These are phyloP conservation scores for Apodemus sylvaticus DNA, from an alignment of 2,113 vertebrate genomes.

Conservation along the genomic window DNA sequence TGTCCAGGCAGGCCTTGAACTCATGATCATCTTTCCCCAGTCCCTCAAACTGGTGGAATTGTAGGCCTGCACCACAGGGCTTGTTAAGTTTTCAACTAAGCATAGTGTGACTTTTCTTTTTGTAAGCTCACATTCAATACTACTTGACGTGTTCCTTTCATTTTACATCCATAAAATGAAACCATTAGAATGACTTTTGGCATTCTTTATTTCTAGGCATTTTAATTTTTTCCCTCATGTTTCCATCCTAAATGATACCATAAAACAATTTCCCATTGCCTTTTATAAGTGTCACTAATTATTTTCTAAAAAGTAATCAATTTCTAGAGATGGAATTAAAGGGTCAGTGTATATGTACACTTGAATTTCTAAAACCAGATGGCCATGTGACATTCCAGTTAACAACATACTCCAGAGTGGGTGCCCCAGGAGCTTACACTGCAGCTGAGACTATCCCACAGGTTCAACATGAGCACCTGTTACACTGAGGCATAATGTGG, in stretches of 20 bases:
- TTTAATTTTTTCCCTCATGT: constrained; percentile 48
- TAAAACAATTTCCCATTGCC: constrained; percentile 24
- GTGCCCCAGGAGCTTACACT: not conserved
- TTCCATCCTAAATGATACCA: not conserved
- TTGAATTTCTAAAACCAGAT: constrained; percentile 15
- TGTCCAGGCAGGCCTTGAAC: not conserved
- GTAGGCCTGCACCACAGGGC: not conserved
- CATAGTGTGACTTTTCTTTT: not conserved
- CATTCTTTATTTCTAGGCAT: not conserved
- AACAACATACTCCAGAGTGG: not conserved
- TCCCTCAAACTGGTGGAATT: not conserved
- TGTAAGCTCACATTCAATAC: not conserved
- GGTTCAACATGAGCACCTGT: no score
- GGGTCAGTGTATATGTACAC: not conserved
- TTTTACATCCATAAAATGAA: constrained; percentile 9
- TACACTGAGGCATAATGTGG: not conserved
- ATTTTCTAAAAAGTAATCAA: constrained; percentile 20
- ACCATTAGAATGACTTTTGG: constrained; percentile 6
- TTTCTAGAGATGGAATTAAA: not conserved
- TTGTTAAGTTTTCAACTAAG: not conserved
- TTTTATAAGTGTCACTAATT: constrained; percentile 29
- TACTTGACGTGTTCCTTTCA: constrained; percentile 6
- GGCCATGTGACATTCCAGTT: not conserved
- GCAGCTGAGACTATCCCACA: not conserved
- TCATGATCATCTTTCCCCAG: not conserved